Conservation (phyloP, 2,797 vertebrate genomes). For the Tenualosa ilisha region DNA sequence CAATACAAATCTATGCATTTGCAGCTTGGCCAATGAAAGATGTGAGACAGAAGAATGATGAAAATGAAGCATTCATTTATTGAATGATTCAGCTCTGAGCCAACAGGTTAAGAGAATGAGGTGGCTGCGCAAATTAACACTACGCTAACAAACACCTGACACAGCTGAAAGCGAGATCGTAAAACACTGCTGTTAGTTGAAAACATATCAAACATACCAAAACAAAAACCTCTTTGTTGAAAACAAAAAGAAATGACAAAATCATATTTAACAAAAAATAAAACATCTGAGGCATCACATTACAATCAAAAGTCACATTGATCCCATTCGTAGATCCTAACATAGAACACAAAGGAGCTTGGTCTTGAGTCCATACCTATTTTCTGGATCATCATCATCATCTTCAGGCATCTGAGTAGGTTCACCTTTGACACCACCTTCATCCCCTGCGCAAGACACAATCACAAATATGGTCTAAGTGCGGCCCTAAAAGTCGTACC, state of each 20-base stretch:
- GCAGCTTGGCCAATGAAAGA: slow-evolving; percentile 19
- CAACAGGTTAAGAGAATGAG: neutral
- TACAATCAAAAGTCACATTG: too few relatives aligned
- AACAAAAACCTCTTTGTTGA: neutral
- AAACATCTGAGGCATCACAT: too few relatives aligned
- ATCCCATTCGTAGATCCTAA: too few relatives aligned
- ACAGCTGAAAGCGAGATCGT: neutral
- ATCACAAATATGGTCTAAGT: slow-evolving; percentile 9
- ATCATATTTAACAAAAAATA: neutral
- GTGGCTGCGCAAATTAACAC: neutral
- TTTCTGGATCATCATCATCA: slow-evolving; percentile 94
- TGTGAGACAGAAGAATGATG: slow-evolving; percentile 9
- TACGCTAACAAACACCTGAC: neutral
- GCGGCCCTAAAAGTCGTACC: neutral
- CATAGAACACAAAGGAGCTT: neutral
- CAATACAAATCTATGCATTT: neutral
- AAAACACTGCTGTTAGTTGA: neutral
- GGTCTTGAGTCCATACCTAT: slow-evolving; percentile 81
- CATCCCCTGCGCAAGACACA: slow-evolving; percentile 78
- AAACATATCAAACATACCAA: neutral
- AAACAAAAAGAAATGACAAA: neutral
- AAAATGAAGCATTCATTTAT: slow-evolving; percentile 41
- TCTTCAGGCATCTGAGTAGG: slow-evolving; percentile 78
- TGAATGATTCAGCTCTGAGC: neutral
- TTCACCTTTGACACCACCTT: slow-evolving; percentile 79